phyloP scores from a whole-genome alignment of 2,797 vertebrate genomes.

The Tapera naevia region DNA sequence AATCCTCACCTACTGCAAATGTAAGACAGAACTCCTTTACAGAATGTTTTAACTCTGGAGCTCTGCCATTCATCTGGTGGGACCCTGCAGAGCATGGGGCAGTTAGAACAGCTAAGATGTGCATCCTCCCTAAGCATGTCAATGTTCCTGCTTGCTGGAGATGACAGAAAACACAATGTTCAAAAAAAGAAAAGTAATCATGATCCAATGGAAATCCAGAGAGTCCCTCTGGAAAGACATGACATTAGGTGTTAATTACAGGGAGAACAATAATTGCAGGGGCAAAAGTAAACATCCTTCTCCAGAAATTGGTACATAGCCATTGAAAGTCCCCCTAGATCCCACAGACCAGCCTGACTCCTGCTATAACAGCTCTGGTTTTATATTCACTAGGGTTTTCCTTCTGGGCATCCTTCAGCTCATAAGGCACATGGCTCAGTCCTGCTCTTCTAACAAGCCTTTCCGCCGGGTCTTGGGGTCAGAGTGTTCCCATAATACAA shows the following conservation, averaged over 20 bases:
- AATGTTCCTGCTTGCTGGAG: neutral
- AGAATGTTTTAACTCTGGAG: neutral
- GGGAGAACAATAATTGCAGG: neutral
- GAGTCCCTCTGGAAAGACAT: neutral
- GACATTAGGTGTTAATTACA: neutral
- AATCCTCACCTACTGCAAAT: neutral
- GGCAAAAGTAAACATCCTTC: neutral
- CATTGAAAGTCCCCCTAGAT: neutral
- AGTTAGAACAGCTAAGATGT: neutral
- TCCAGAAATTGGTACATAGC: slow-evolving; percentile 31
- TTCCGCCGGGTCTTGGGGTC: slow-evolving; percentile 43
- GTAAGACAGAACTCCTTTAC: neutral
- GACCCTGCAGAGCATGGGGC: slow-evolving; percentile 17
- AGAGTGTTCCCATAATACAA: slow-evolving; percentile 66
- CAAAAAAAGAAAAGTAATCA: neutral
- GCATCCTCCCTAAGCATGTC: neutral
- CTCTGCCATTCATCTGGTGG: neutral
- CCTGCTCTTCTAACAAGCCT: slow-evolving; percentile 38
- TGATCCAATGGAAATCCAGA: neutral
- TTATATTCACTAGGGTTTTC: slow-evolving; percentile 28
- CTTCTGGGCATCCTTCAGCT: slow-evolving; percentile 54
- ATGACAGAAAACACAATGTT: neutral
- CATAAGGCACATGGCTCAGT: slow-evolving; percentile 27
- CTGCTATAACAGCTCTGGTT: slow-evolving; percentile 10
- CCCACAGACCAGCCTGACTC: neutral